phyloP scores from a whole-genome alignment of 2,113 vertebrate genomes.

The Probosciger aterrimus region DNA sequence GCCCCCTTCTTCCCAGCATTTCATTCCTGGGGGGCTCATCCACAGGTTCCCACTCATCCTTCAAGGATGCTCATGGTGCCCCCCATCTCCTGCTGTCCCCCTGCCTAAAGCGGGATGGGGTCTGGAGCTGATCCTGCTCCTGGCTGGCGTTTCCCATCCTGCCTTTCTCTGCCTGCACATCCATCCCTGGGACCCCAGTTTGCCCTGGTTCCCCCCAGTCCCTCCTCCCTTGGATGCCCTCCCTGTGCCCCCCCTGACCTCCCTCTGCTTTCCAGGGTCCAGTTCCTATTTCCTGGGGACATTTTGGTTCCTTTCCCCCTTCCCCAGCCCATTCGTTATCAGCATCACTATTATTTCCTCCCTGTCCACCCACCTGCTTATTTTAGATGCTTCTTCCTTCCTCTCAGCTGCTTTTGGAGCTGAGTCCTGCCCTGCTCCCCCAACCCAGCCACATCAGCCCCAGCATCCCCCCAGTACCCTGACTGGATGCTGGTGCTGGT shows the following conservation, averaged over 20 bases:
- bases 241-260: neutral
- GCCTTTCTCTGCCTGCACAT: neutral
- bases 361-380: conserved; percentile 60
- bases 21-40: neutral
- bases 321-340: conserved; percentile 24
- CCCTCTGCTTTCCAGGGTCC: neutral
- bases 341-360: conserved; percentile 35
- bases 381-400: conserved; percentile 63
- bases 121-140: neutral
- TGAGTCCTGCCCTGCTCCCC: neutral
- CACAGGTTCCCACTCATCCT: neutral
- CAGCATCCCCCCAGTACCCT: neutral
- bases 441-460: neutral
- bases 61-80: neutral
- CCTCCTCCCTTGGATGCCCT: neutral
- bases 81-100: neutral
- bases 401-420: conserved; percentile 30
- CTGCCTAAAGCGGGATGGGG: neutral
- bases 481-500: neutral
- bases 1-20: neutral
- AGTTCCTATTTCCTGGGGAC: conserved; percentile 4
- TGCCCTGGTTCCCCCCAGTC: rapidly evolving
- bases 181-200: neutral
- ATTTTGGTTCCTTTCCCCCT: neutral
- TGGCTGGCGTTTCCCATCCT: neutral